phyloP scores from a whole-genome alignment of 2,113 vertebrate genomes.

The Gymnorhina tibicen region DNA sequence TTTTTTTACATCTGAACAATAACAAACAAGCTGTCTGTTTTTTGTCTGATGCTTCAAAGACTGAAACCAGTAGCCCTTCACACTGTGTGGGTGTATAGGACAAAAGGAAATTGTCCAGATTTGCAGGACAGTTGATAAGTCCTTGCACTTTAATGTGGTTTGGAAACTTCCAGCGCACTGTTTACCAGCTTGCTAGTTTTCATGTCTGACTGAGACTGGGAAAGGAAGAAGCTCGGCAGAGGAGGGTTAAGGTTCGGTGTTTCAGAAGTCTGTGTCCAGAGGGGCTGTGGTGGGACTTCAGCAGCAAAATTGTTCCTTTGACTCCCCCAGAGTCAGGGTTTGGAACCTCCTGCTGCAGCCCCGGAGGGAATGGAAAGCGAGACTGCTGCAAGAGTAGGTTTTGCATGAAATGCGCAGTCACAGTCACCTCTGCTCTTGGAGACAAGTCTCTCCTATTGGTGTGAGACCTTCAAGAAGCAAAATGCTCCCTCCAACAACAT shows the following conservation, averaged over 20 bases:
- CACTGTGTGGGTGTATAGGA: background rate
- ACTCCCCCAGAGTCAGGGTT: background rate
- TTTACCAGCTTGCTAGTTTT: constrained; percentile 29
- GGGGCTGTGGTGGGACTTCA: background rate
- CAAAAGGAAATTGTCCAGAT: constrained; percentile 17
- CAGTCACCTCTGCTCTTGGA: background rate
- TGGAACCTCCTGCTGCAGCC: constrained; percentile 40
- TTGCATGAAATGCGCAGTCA: background rate
- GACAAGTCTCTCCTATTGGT: background rate
- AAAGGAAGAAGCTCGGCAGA: constrained; percentile 58
- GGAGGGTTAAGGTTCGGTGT: background rate
- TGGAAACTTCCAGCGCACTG: constrained; percentile 12
- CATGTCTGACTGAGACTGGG: background rate
- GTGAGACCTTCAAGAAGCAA: background rate
- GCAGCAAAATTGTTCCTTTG: constrained; percentile 45
- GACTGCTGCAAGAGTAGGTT: constrained; percentile 17
- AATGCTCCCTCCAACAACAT: background rate
- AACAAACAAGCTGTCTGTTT: background rate
- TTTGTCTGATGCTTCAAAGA: background rate
- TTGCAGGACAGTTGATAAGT: constrained; percentile 25
- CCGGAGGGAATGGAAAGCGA: constrained; percentile 2
- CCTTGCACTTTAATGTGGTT: constrained; percentile 10
- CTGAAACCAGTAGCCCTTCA: background rate
- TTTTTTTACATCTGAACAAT: background rate
- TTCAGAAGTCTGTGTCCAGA: background rate